Base-by-base conservation (phyloP, 2,888 invertebrate genomes). In the Caenorhabditis sp. region DNA sequence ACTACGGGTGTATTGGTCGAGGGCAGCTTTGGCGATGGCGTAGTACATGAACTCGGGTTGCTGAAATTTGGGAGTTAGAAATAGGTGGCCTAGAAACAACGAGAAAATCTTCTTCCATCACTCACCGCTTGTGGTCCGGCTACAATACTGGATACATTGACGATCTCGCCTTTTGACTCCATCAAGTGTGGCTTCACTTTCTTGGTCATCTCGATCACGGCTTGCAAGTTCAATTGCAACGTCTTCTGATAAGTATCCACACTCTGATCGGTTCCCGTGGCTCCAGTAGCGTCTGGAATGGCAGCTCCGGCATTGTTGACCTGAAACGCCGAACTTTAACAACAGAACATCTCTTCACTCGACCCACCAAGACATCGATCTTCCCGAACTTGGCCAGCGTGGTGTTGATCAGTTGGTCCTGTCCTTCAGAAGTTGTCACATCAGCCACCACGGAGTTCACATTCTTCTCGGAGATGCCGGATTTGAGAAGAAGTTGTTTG, bases 1-100 rank as follows among this genome's bases (percentile, higher is more conserved):
- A 31, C 51, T 51, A 56, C 75, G 51, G 16, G 83, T 83, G 63
- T 59, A 76, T 26, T 80, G 80, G 28, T 80, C 74, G 7, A 83
- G 41, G 1, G 83, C 83, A 2, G 81, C 81, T 58, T 81, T 81
- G 0, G 81, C 14, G 22, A 70, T 70, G 16, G 74, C 51, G 22
- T 81, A 81, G 35, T 81, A 76, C 28, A 59, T 26, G 31, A 26
- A 51, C 6, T 44, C 51, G 14, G 72, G 38, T 16, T 47, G 44
- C 66, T 79, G 31, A 22, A 54, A 58, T 22, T 5, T 24, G 1
- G 14, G 12, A 12, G 10, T 54, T 26, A 10, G 10, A 19, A 5
- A n/a, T n/a, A n/a, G n/a, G n/a, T n/a, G n/a, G n/a, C n/a, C n/a
- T n/a, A n/a, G n/a, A n/a, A n/a, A n/a, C n/a, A n/a, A n/a, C n/a